These are phyloP conservation scores for Vanacampus margaritifer DNA, from an alignment of 2,113 vertebrate genomes.

Conservation along the genomic window DNA sequence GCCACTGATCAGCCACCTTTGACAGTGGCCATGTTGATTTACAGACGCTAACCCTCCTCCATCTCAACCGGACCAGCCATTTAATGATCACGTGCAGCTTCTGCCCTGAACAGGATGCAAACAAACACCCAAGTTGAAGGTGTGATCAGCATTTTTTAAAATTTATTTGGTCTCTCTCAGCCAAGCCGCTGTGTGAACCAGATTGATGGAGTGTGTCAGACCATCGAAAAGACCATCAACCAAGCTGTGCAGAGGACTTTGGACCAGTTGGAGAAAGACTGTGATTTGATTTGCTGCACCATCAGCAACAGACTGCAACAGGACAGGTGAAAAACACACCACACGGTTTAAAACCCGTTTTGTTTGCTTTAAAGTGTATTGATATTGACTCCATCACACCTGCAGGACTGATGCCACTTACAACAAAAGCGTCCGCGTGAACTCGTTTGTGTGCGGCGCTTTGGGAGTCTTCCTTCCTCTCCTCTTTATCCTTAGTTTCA, in stretches of 20 bases:
- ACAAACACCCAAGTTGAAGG: background rate
- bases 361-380: background rate
- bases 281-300: slow-evolving; percentile 67
- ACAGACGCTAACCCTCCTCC: slow-evolving; percentile 19
- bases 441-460: slow-evolving; percentile 66
- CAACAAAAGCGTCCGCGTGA: slow-evolving; percentile 66
- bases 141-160: background rate
- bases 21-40: slow-evolving; percentile 41
- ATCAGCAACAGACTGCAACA: slow-evolving; percentile 63
- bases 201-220: slow-evolving; percentile 75
- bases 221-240: slow-evolving; percentile 79
- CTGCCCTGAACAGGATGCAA: slow-evolving; percentile 14
- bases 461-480: slow-evolving; percentile 67
- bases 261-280: slow-evolving; percentile 78
- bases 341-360: background rate
- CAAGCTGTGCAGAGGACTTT: slow-evolving; percentile 78
- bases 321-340: slow-evolving; percentile 63
- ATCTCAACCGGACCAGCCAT: slow-evolving; percentile 8
- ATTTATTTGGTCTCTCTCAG: slow-evolving; percentile 41
- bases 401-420: slow-evolving; percentile 58
- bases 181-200: slow-evolving; percentile 76
- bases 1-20: slow-evolving; percentile 28
- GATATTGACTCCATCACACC: slow-evolving; percentile 11
- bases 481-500: slow-evolving; percentile 70
- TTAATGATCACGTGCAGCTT: slow-evolving; percentile 36